Evolutionary conservation across 2,888 invertebrate species (phyloP), one percentile per base, ranked within the genome.

Genomic region (Octonoba sinensis): DNA sequence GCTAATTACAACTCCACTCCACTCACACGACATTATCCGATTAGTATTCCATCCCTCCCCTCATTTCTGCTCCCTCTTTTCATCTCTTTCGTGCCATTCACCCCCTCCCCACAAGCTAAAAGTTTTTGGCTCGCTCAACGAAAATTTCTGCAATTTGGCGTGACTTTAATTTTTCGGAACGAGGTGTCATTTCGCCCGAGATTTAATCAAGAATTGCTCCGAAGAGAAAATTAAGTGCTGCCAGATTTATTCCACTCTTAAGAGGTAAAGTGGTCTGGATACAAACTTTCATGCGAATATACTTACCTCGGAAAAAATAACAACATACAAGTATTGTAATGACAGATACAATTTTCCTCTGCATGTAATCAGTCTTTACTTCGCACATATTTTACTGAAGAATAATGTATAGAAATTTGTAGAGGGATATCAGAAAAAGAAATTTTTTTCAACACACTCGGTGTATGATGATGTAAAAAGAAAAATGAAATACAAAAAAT

Each of bases 61-160:
- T n/a, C 59, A 60, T 54, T 69, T 47, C 24, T 46, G 56, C 47
- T 22, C 65, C 59, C 60, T 65, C 56, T 46, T 36, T 13, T 11
- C 57, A 44, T 62, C 57, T 36, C 36, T 54, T 56, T n/a, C n/a
- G n/a, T 18, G n/a, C 46, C 49, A 46, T 47, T 51, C 16, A 8
- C 51, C 3, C 12, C 24, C 51, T 12, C 66, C 46, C 51, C 51
- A 12, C 47, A 24, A 15, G 18, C 62, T 71, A 78, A 73, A 81
- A 81, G 79, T 81, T 81, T 81, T 81, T 81, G 79, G 79, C 79
- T 81, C 79, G 79, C 62, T 81, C 79, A 66, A 81, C 79, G 79
- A 81, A 81, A 79, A 81, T 81, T 81, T 81, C 69, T 73, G 79
- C 79, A 81, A 81, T 81, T 81, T 81, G 69, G 79, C 79, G 79